Conservation (phyloP, 2,797 vertebrate species). For the Rhincodon typus region DNA sequence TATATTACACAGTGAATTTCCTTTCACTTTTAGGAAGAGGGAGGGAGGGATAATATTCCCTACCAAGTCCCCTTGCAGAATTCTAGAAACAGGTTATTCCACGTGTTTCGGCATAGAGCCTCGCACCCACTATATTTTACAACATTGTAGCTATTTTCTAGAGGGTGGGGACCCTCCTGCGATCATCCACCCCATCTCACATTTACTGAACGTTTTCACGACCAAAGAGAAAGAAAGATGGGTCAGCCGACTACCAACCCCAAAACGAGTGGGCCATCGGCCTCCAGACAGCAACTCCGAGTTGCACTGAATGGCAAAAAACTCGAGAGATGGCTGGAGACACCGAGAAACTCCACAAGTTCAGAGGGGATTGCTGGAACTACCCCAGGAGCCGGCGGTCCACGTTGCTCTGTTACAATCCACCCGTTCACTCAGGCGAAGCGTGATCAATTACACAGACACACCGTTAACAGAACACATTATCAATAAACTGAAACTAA, state of each 20-base stretch:
- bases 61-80: background rate
- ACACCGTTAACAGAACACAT: background rate
- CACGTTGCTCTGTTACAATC: background rate
- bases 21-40: background rate
- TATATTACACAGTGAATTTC: background rate
- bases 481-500: background rate
- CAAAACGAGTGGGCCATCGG: background rate
- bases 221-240: too few species aligned
- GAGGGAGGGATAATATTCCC: background rate
- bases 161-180: too few species aligned
- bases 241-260: background rate
- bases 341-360: background rate
- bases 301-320: background rate
- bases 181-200: background rate
- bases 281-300: background rate
- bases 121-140: background rate
- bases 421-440: background rate
- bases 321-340: conserved; percentile 6
- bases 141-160: background rate
- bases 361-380: background rate
- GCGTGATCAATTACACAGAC: background rate
- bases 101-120: background rate
- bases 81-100: background rate
- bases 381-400: background rate
- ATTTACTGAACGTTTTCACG: background rate